Base-by-base conservation (phyloP, 2,113 vertebrate genomes). In the Chrysochloris asiatica region DNA sequence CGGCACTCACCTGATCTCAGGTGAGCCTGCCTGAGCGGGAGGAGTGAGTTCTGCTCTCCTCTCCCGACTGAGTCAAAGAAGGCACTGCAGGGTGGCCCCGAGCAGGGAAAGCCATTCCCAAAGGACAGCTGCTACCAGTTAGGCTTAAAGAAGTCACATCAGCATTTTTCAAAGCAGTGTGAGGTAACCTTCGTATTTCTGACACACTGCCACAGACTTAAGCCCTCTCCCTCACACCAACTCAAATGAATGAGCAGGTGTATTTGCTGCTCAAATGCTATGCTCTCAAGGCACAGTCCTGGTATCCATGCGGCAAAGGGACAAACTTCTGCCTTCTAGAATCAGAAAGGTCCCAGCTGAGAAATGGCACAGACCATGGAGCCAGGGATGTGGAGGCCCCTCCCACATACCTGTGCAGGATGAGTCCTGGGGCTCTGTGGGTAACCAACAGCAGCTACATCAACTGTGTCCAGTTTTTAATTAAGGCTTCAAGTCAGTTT, bases 61-160 rank as follows among this genome's bases (percentile, higher is more conserved):
- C n/a, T 22, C 67, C 16, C 36, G 59, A 8, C 67, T 10, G 19
- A 67, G 63, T 33, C n/a, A 14, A n/a, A 26, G 33, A 67, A 33
- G 33, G n/a, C 10, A 26, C 63, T 33, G 11, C 28, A 14, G 13
- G 16, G n/a, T 16, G 16, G 4, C 63, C 30, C 21, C 13, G 12
- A 17, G 63, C 63, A 36, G n/a, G 16, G 63, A 67, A 8, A 7
- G 12, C 28, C 28, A 38, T 22, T 8, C 6, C 36, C 67, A 69
- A 38, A 69, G 24, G 52, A 12, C 30, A 19, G 28, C 41, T 8
- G 28, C 41, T 8, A 14, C 24, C 12, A n/a, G 28, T 21, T n/a
- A 13, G 4, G 4, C 1, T 16, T 2, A 5, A 38, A 0, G 2
- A 9, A 24, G 4, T 0, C 3, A 26, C 4, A 4, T 21, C 17